These are phyloP conservation scores for Pteruthius melanotis DNA, from an alignment of 2,113 vertebrate genomes.

Conservation along the genomic window DNA sequence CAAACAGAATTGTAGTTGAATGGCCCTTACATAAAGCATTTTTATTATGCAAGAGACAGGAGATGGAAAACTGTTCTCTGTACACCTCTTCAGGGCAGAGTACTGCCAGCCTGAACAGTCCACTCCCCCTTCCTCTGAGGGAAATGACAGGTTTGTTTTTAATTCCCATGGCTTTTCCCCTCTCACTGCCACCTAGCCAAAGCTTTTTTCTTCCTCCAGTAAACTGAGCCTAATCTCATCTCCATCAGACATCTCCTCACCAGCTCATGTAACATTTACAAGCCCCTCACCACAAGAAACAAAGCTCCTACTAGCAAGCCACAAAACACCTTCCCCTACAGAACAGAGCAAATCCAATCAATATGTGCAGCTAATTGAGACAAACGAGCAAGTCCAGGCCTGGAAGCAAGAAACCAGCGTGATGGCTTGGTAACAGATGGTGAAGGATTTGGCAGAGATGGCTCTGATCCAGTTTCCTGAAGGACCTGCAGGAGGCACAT, in stretches of 20 bases:
- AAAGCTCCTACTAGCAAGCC: background rate
- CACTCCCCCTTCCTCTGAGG: background rate
- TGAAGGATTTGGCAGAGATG: background rate
- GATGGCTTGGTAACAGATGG: background rate
- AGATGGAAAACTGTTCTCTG: background rate
- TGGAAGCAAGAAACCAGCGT: background rate
- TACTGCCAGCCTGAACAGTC: background rate
- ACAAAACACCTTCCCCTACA: background rate
- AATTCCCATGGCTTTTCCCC: background rate
- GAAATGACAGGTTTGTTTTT: background rate
- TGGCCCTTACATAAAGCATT: background rate
- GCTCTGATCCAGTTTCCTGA: background rate
- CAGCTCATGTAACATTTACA: background rate
- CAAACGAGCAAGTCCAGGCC: background rate
- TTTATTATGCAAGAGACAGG: background rate
- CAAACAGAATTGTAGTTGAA: background rate
- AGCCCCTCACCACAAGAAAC: background rate
- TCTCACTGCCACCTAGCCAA: rapidly evolving
- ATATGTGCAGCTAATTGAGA: background rate
- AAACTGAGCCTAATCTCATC: background rate
- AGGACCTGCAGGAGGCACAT: background rate
- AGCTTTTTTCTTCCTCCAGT: background rate
- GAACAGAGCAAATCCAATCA: background rate
- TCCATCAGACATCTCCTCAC: background rate
- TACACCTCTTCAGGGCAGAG: background rate